phyloP scores from a whole-genome alignment of 2,113 vertebrate genomes.

The Colaptes auratus region DNA sequence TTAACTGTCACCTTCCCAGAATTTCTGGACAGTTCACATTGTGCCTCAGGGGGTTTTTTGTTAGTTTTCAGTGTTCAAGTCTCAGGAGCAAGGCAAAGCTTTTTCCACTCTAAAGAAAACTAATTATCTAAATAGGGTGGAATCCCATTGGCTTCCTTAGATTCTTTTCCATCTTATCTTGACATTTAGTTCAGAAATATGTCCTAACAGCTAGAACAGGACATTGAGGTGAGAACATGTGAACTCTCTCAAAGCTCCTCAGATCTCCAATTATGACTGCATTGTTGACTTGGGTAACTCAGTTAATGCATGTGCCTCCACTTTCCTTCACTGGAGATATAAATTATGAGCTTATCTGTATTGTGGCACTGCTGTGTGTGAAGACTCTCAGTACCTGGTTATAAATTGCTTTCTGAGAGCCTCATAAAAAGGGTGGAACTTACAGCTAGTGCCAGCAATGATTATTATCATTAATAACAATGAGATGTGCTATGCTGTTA shows the following conservation, averaged over 20 bases:
- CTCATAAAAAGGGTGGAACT: not conserved
- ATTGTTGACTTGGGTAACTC: not conserved
- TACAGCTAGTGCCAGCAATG: not conserved
- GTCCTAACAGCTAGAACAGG: not conserved
- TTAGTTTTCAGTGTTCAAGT: not conserved
- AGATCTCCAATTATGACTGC: not conserved
- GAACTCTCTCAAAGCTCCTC: not conserved
- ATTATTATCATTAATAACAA: constrained; percentile 45
- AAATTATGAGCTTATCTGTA: not conserved
- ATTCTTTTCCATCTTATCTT: constrained; percentile 19
- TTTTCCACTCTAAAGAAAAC: not conserved
- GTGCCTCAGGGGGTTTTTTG: not conserved
- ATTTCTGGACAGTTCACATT: not conserved
- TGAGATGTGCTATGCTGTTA: not conserved
- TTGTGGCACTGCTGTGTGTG: not conserved
- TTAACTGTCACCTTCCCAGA: not conserved
- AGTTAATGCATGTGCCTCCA: not conserved
- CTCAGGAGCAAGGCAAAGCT: not conserved
- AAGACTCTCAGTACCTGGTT: not conserved
- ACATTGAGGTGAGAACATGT: not conserved
- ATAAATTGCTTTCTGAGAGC: constrained; percentile 45
- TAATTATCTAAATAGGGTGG: not conserved
- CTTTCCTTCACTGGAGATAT: not conserved
- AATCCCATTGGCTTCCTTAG: constrained; percentile 11
- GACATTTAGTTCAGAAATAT: constrained; percentile 4